Percentiles rank a stretch among this genome's conserved stretches.
Conservation (phyloP, 1,140 invertebrate genomes). For the Vollenhovia emeryi region DNA sequence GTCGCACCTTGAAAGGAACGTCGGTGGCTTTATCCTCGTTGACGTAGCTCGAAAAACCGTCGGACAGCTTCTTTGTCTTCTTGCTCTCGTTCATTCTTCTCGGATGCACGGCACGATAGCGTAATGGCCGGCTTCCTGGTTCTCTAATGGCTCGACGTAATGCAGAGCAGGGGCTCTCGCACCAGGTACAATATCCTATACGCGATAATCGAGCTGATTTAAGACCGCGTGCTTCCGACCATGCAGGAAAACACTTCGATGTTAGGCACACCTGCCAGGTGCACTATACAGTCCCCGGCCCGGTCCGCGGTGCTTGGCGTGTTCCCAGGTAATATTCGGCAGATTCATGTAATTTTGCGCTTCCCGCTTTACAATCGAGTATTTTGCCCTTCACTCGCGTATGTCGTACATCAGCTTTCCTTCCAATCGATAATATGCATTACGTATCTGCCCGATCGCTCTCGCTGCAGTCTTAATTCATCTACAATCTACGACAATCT, state of each 20-base stretch:
- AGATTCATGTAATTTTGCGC: slow-evolving; percentile 80
- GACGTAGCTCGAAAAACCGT: slow-evolving; percentile 57
- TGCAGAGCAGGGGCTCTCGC: slow-evolving; percentile 48
- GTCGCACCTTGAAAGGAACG: slow-evolving; percentile 25
- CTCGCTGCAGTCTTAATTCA: not conserved
- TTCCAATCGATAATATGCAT: not conserved
- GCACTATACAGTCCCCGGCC: slow-evolving; percentile 18
- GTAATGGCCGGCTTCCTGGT: slow-evolving; percentile 80
- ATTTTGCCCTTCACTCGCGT: slow-evolving; percentile 66
- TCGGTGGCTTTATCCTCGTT: slow-evolving; percentile 28
- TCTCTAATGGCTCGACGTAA: slow-evolving; percentile 76
- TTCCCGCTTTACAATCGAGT: slow-evolving; percentile 71
- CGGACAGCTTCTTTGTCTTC: slow-evolving; percentile 60
- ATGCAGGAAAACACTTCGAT: slow-evolving; percentile 79
- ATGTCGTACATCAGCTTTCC: slow-evolving; percentile 48
- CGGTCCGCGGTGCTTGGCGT: slow-evolving; percentile 70
- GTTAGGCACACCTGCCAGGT: slow-evolving; percentile 78
- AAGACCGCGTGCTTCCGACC: slow-evolving; percentile 78
- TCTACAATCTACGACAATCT: not conserved
- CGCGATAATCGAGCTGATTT: slow-evolving; percentile 82
- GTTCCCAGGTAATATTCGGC: slow-evolving; percentile 78
- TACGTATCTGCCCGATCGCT: not conserved
- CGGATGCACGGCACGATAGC: slow-evolving; percentile 73
- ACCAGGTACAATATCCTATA: slow-evolving; percentile 78
- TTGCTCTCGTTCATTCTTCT: slow-evolving; percentile 57